A percentile compares a stretch with the other conserved stretches of the same genome.
phyloP scores from a whole-genome alignment of 2,113 vertebrate genomes.

The Ursus arctos region DNA sequence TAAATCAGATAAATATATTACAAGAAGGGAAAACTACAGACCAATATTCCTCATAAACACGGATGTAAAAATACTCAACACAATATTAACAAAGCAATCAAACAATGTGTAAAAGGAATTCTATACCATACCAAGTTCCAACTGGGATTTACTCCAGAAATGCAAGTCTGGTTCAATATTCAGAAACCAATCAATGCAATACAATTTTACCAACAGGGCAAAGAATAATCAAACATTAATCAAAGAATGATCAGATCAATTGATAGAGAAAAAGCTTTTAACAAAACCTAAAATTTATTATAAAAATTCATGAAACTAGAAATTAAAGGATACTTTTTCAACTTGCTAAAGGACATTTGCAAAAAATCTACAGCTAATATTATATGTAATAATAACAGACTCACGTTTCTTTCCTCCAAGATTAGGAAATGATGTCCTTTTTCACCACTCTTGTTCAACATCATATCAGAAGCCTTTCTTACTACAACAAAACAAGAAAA shows the following conservation, averaged over 20 bases:
- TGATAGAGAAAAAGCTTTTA: not conserved
- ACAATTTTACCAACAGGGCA: not conserved
- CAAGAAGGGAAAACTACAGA: not conserved
- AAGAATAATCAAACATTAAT: not conserved
- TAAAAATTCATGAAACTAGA: not conserved
- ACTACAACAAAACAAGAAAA: not conserved
- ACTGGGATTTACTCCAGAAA: not conserved
- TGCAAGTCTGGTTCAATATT: not conserved
- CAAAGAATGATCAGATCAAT: not conserved
- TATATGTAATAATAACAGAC: not conserved
- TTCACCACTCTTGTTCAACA: not conserved
- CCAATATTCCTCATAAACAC: not conserved
- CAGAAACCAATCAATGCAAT: not conserved
- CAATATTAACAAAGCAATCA: not conserved
- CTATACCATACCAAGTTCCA: not conserved
- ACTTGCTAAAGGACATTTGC: not conserved
- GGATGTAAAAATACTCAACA: not conserved
- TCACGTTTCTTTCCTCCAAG: not conserved
- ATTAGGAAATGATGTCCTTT: not conserved
- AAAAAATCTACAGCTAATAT: not conserved
- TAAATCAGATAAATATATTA: not conserved
- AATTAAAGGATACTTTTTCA: not conserved
- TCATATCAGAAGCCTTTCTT: not conserved
- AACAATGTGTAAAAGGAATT: not conserved
- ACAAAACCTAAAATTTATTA: not conserved